Base-by-base conservation (phyloP, 1,140 invertebrate genomes). In the Zophobas morio region DNA sequence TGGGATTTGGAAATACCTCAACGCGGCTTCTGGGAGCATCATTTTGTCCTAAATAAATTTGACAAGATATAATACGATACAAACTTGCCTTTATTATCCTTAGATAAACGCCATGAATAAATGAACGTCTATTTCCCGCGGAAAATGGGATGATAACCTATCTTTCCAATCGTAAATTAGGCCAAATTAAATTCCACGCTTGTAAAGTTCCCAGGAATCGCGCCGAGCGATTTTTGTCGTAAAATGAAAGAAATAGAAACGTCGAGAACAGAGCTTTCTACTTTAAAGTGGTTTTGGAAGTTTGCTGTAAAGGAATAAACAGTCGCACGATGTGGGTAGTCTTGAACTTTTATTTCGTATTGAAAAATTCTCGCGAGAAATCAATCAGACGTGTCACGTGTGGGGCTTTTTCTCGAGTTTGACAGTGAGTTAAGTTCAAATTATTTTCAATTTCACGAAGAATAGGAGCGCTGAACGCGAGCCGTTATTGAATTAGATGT, bases 1-100 rank as follows among this genome's bases (percentile, higher is more conserved):
- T 8, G 60, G 37, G 60, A 66, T 66, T 66, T 42, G 8, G 3
- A 66, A 66, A 42, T 36, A 42, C n/a, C 60, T n/a, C 39, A 42
- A 8, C 60, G 35, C 40, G 20, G 2, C 57, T 63, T 63, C 57
- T 3, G 57, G 40, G 32, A 63, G 32, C 2, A 63, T 63, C 34
- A 63, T 63, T 63, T 66, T 42, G 60, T 66, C 39, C 60, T 66
- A 66, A 66, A 63, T 63, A 63, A 63, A 66, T 66, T 66, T 42
- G 42, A 66, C 60, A 42, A 42, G 42, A 66, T 66, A 8, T 4
- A 4, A 20, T 66, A 1, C 33, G 8, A 40, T 3, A 66, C 32
- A 57, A 57, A 57, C 4, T 57, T 36, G 54, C 34, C 35, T 57
- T 57, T 57, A 57, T 57, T 57, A 57, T 33, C 33, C 54, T 3